Evolutionary conservation across 2,888 invertebrate species (phyloP), one percentile per base, ranked within the genome.

Genomic region (Crossocerus cetratus): DNA sequence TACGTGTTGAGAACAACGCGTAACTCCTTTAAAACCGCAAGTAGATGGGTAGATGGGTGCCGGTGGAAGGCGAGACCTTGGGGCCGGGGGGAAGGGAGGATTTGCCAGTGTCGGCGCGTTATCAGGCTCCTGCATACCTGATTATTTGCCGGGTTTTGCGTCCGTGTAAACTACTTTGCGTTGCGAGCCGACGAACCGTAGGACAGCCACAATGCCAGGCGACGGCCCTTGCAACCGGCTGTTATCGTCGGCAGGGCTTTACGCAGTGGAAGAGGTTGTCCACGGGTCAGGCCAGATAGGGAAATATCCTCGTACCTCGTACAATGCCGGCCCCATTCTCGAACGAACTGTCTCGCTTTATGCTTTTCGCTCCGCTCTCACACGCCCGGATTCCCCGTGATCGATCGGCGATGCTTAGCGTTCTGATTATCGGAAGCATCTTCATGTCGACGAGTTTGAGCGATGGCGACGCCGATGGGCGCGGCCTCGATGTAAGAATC

Each of bases 71-170:
- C n/a, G n/a, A n/a, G n/a, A n/a, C n/a, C n/a, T n/a, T n/a, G n/a
- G n/a, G 16, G 32, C 54, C 32, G 53, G 56, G 62, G 67, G 69
- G 65, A 63, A 73, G 63, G 2, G 11, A 32, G 32, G 4, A 32
- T 76, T 65, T 49, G 53, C 54, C 54, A 68, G 58, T 65, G 54
- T 22, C 61, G 44, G 61, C 58, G 49, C 84, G 86, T 85, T 87
- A 87, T 86, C 87, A 83, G 82, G 78, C 83, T 80, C 83, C 83
- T 80, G 85, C 86, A 84, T 86, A 85, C 83, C 80, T 86, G 86
- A 87, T 87, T 86, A 87, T 86, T 83, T 84, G 75, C 73, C 66
- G 73, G 81, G 77, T 78, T 85, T 83, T 77, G 70, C 74, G 72
- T 75, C 65, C 80, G 71, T 76, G 83, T 81, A 81, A 84, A 84